phyloP scores from a whole-genome alignment of 2,797 vertebrate species.

The Toxotes lorentzi region DNA sequence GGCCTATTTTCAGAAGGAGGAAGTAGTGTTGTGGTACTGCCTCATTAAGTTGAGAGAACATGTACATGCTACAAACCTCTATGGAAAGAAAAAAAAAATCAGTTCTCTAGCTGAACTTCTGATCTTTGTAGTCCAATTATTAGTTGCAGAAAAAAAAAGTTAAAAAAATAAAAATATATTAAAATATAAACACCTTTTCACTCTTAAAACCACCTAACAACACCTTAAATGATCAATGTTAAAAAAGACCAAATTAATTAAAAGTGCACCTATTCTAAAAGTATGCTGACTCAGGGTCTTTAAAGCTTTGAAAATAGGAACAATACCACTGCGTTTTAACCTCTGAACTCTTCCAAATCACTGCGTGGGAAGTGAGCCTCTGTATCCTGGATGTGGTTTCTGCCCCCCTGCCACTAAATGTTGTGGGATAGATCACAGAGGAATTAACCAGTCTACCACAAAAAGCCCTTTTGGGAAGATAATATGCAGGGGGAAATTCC shows the following conservation, averaged over 20 bases:
- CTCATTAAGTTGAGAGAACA: slow-evolving; percentile 23
- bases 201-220: neutral
- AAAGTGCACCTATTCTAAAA: neutral
- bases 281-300: neutral
- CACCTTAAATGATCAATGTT: neutral
- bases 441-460: slow-evolving; percentile 35
- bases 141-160: neutral
- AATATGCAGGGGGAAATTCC: slow-evolving; percentile 8
- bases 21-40: neutral
- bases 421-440: slow-evolving; percentile 43
- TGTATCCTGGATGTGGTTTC: slow-evolving; percentile 60
- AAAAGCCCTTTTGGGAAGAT: slow-evolving; percentile 7
- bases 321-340: slow-evolving; percentile 43
- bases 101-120: neutral
- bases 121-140: neutral
- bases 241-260: neutral
- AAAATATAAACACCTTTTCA: neutral
- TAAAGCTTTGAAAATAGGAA: slow-evolving; percentile 29
- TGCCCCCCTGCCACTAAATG: slow-evolving; percentile 30
- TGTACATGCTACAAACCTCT: neutral
- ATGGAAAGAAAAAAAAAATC: neutral
- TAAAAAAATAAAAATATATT: neutral
- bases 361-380: slow-evolving; percentile 45
- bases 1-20: slow-evolving; percentile 32
- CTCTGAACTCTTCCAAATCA: slow-evolving; percentile 49